Percentiles rank a stretch among this genome's conserved stretches.
phyloP scores from a whole-genome alignment of 2,113 vertebrate species.

The Vidua macroura region DNA sequence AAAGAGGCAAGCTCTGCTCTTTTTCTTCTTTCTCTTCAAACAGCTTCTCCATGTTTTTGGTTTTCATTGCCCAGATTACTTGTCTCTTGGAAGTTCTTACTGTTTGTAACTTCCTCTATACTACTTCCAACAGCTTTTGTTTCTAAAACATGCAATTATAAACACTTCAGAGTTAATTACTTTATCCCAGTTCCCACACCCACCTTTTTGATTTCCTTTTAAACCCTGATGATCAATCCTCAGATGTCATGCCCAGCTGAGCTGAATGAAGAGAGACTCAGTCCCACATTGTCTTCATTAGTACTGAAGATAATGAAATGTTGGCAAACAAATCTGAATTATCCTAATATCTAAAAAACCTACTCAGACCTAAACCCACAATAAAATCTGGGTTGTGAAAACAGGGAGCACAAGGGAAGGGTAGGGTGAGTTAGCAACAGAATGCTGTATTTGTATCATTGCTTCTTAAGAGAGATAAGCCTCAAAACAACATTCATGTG shows the following conservation, averaged over 20 bases:
- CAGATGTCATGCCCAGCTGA: background rate
- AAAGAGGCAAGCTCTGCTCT: conserved; percentile 21
- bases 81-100: conserved; percentile 25
- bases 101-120: conserved; percentile 59
- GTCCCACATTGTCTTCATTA: background rate
- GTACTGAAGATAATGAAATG: background rate
- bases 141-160: conserved; percentile 44
- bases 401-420: fast-evolving
- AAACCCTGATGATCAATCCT: background rate
- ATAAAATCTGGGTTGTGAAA: background rate
- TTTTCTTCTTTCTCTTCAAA: conserved; percentile 63
- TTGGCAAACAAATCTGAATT: background rate
- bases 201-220: background rate
- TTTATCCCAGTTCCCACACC: background rate
- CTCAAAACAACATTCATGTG: background rate
- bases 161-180: background rate
- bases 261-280: background rate
- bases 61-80: conserved; percentile 58
- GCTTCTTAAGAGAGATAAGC: background rate
- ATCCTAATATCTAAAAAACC: background rate
- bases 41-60: conserved; percentile 67
- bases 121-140: conserved; percentile 61
- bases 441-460: background rate
- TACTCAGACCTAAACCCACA: background rate
- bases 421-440: background rate